Conservation (phyloP, 2,888 invertebrate species). For the Entomobrya proxima region DNA sequence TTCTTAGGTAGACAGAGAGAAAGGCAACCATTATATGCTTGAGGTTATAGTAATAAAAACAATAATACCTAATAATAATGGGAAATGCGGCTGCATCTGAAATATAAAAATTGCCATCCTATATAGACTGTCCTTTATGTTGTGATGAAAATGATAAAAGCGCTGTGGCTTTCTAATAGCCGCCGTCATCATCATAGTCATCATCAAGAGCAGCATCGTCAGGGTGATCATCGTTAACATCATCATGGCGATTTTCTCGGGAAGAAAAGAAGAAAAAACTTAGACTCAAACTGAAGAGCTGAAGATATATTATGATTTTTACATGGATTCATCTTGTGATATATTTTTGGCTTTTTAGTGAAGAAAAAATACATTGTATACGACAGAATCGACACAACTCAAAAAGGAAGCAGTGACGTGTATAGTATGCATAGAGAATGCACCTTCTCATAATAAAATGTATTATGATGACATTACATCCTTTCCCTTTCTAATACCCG, state of each 20-base stretch:
- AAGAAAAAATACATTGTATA: not conserved
- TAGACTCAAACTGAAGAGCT: not conserved
- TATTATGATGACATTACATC: not conserved
- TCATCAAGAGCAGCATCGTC: conserved; percentile 10
- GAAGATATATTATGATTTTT: conserved; percentile 34
- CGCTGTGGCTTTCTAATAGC: not conserved
- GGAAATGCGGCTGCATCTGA: conserved; percentile 25
- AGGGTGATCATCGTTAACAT: conserved; percentile 24
- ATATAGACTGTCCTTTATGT: not conserved
- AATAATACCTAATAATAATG: conserved; percentile 17
- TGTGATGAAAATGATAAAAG: conserved; percentile 12
- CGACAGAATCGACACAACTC: not conserved
- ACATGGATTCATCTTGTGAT: not conserved
- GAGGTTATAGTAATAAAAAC: not conserved
- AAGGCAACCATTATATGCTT: not conserved
- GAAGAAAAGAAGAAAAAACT: conserved; percentile 5
- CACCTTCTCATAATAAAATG: conserved; percentile 14
- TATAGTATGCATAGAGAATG: not conserved
- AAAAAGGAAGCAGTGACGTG: not conserved
- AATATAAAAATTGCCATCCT: conserved; percentile 31
- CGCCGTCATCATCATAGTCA: not conserved
- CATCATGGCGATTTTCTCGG: conserved; percentile 23
- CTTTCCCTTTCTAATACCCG: conserved; percentile 11
- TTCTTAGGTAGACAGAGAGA: not conserved
- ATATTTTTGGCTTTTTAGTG: not conserved